These are phyloP conservation scores for Myotis vivesi DNA, from an alignment of 2,797 vertebrate species.

Conservation along the genomic window DNA sequence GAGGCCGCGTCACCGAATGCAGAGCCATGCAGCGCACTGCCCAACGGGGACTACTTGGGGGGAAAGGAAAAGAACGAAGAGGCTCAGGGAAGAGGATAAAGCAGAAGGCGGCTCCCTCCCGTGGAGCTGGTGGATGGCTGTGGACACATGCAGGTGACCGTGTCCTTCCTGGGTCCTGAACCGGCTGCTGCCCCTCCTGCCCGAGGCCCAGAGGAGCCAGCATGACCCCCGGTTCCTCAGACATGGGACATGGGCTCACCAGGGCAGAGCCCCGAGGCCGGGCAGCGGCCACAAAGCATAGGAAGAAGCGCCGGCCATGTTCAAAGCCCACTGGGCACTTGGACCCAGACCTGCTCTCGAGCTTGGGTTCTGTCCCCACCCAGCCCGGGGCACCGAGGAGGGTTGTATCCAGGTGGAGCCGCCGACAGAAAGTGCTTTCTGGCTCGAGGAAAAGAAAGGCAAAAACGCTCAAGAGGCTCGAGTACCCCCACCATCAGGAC, in stretches of 20 bases:
- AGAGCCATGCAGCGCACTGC: neutral
- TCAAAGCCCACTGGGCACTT: fast-evolving
- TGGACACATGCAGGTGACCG: no score
- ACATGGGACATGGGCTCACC: no score
- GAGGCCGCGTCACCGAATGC: neutral
- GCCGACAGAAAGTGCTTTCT: neutral
- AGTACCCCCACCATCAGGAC: neutral
- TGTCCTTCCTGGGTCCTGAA: neutral
- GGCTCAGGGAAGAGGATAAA: neutral
- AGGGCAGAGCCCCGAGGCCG: neutral
- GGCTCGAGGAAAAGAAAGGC: neutral
- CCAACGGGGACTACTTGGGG: neutral
- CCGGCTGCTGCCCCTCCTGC: neutral
- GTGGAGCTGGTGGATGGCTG: fast-evolving
- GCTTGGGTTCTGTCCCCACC: no score
- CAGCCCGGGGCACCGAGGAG: neutral
- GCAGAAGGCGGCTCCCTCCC: fast-evolving
- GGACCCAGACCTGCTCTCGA: no score
- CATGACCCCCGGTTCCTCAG: neutral
- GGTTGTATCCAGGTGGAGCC: neutral
- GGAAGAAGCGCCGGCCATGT: neutral
- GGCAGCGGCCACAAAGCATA: neutral
- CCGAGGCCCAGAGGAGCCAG: neutral
- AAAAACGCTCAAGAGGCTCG: neutral
- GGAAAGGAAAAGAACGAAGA: neutral